Evolutionary conservation across 1,140 invertebrate species (phyloP).

Genomic region (Macrotrachela quadricornifera): DNA sequence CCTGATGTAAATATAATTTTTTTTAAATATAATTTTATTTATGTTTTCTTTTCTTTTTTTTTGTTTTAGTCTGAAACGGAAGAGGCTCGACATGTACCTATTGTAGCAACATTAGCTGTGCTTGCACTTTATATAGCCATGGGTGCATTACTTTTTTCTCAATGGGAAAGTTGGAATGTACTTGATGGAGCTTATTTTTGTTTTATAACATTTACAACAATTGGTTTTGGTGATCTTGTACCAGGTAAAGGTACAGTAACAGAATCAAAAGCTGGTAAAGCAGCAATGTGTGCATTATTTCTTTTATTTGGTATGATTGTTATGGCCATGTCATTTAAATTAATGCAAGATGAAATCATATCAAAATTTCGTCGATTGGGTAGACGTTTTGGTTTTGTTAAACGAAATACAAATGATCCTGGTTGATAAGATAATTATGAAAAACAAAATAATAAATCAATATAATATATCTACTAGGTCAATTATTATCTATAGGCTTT

Average conservation of each 20-base stretch:
- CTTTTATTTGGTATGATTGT: constrained; percentile 10
- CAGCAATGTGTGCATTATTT: constrained; percentile 4
- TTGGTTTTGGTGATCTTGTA: constrained; percentile 12
- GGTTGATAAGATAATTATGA: too few relatives aligned
- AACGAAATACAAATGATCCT: too few relatives aligned
- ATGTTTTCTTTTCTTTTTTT: too few relatives aligned
- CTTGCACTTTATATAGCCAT: constrained; percentile 10
- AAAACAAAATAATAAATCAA: too few relatives aligned
- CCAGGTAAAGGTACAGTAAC: constrained; percentile 27
- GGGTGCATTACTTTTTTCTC: constrained; percentile 12
- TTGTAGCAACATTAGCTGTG: constrained; percentile 54
- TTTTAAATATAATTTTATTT: too few relatives aligned
- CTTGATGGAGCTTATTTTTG: constrained; percentile 11
- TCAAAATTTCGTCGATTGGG: too few relatives aligned
- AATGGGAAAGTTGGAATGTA: constrained; percentile 10
- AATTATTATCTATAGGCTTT: too few relatives aligned
- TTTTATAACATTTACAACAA: constrained; percentile 43
- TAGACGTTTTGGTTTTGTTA: too few relatives aligned
- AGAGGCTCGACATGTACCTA: constrained; percentile 34
- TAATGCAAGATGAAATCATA: too few relatives aligned
- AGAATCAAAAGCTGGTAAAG: constrained; percentile 1
- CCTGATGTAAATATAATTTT: too few relatives aligned
- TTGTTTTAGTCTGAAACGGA: too few relatives aligned
- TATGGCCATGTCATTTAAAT: constrained; percentile 11
- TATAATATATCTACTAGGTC: too few relatives aligned